phyloP scores from a whole-genome alignment of 2,888 invertebrate genomes.

The Hirtodrosophila trivittata region DNA sequence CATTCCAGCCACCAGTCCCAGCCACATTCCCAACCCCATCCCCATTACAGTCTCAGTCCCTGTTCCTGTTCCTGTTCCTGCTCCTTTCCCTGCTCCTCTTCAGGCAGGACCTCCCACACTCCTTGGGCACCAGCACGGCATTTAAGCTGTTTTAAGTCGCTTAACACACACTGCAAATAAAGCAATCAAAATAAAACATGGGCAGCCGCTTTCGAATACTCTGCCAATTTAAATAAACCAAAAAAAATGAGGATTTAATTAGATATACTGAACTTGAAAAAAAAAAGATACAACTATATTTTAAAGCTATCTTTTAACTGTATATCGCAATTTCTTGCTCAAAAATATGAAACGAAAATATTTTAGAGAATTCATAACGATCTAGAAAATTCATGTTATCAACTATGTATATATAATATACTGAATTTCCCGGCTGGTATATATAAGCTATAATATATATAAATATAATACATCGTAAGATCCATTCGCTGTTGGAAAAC shows the following conservation, averaged over 20 bases:
- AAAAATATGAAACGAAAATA: too few species aligned
- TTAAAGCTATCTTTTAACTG: slow-evolving; percentile 18
- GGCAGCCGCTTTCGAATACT: slow-evolving; percentile 31
- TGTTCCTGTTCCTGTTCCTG: background rate
- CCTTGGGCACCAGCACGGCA: slow-evolving; percentile 40
- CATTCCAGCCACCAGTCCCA: slow-evolving; percentile 1
- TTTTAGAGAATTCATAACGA: too few species aligned
- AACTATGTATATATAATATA: too few species aligned
- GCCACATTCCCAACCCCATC: background rate
- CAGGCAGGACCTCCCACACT: background rate
- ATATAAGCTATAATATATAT: too few species aligned
- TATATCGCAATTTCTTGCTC: slow-evolving; percentile 31
- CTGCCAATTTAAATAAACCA: slow-evolving; percentile 12
- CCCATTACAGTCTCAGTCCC: background rate
- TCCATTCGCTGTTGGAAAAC: too few species aligned
- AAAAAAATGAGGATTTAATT: too few species aligned
- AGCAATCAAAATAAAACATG: slow-evolving; percentile 29
- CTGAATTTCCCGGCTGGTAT: too few species aligned
- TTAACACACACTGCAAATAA: slow-evolving; percentile 58
- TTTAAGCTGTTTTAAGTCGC: slow-evolving; percentile 70
- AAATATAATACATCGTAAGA: too few species aligned
- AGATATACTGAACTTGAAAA: too few species aligned
- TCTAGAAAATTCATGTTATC: too few species aligned
- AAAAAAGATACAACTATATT: too few species aligned
- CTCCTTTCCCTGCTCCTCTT: background rate